These are phyloP conservation scores for Erpornis zantholeuca DNA, from an alignment of 2,113 vertebrate species.

Conservation along the genomic window DNA sequence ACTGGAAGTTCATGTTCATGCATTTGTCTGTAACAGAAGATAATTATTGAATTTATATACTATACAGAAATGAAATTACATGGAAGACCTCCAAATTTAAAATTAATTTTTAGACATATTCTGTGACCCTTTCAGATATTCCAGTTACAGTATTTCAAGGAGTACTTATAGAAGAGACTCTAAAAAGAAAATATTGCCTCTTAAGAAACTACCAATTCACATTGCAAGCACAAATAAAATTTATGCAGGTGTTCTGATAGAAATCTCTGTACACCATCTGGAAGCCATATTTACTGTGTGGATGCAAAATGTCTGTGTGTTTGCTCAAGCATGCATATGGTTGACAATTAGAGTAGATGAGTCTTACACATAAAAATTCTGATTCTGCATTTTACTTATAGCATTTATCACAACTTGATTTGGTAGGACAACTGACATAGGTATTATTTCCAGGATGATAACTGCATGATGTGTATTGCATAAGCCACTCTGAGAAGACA, in stretches of 20 bases:
- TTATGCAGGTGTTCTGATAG: neutral
- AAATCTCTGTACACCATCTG: neutral
- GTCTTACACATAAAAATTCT: neutral
- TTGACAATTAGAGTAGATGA: neutral
- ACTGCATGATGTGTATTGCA: neutral
- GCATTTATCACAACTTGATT: neutral
- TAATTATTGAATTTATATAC: neutral
- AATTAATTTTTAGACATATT: neutral
- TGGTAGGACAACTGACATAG: neutral
- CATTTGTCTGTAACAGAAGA: neutral
- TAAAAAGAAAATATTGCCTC: neutral
- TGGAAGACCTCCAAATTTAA: neutral
- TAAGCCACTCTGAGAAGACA: neutral
- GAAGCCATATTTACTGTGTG: neutral
- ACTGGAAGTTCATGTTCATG: neutral
- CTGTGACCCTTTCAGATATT: neutral
- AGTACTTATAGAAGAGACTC: neutral
- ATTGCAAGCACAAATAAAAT: neutral
- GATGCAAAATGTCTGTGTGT: neutral
- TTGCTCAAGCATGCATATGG: neutral
- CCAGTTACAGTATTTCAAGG: neutral
- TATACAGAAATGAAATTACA: neutral
- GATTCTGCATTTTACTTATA: neutral
- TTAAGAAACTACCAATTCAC: neutral
- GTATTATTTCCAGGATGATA: neutral